Percentiles rank a stretch among this genome's conserved stretches.
Evolutionary conservation across 2,113 vertebrate genomes (phyloP).

Genomic region (Vidua macroura): DNA sequence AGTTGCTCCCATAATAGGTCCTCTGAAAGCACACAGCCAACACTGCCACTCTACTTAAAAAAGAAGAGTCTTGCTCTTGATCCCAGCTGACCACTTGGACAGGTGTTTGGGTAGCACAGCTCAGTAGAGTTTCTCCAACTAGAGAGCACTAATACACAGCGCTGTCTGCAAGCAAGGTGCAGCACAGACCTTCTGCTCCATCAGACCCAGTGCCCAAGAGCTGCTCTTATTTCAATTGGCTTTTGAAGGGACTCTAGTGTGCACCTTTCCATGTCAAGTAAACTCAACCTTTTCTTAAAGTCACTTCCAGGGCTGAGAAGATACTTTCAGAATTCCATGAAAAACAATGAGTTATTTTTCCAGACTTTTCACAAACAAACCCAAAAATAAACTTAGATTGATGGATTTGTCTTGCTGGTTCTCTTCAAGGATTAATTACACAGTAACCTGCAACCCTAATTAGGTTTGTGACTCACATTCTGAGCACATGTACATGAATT

Average conservation of each 20-base stretch:
- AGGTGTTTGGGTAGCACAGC: background rate
- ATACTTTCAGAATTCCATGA: background rate
- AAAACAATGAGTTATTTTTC: background rate
- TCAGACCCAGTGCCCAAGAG: background rate
- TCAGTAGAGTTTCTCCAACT: background rate
- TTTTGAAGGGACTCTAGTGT: background rate
- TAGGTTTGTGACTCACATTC: background rate
- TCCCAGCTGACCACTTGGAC: background rate
- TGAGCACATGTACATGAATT: background rate
- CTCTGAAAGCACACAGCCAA: background rate
- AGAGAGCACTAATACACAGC: background rate
- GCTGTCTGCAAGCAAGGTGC: background rate
- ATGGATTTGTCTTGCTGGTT: background rate
- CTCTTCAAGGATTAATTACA: background rate
- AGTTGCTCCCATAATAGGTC: background rate
- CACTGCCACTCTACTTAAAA: background rate
- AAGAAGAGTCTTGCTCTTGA: background rate
- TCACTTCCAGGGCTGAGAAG: background rate
- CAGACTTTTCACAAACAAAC: background rate
- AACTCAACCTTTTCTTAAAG: background rate
- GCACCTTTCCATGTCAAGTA: background rate
- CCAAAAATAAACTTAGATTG: background rate
- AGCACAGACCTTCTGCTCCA: background rate
- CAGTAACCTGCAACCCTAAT: background rate
- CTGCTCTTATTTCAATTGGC: background rate